phyloP scores from a whole-genome alignment of 1,140 invertebrate species.

The Drosophila gunungcola region DNA sequence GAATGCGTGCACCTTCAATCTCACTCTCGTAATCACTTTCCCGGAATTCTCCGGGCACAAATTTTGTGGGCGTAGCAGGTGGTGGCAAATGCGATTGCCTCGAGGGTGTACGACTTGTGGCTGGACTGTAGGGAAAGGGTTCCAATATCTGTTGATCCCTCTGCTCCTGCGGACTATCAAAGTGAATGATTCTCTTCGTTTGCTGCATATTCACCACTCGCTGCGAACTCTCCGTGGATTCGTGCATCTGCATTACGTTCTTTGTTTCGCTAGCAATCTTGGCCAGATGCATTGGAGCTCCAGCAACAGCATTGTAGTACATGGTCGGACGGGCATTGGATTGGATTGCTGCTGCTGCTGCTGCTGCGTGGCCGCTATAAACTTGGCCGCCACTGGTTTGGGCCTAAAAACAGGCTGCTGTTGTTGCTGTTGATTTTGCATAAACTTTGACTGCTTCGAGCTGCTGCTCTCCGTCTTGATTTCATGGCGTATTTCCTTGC shows the following conservation, averaged over 20 bases:
- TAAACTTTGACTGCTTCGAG: slow-evolving; percentile 58
- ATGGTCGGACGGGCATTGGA: slow-evolving; percentile 70
- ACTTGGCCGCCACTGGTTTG: slow-evolving; percentile 85
- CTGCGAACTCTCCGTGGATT: slow-evolving; percentile 88
- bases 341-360: slow-evolving; percentile 80
- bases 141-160: slow-evolving; percentile 76
- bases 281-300: slow-evolving; percentile 86
- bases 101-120: slow-evolving; percentile 71
- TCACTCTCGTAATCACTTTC: slow-evolving; percentile 91
- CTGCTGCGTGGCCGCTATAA: slow-evolving; percentile 85
- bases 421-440: slow-evolving; percentile 69
- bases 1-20: slow-evolving; percentile 87
- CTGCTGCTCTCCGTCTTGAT: slow-evolving; percentile 66
- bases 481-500: slow-evolving; percentile 85
- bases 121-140: slow-evolving; percentile 85
- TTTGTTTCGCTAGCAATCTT: slow-evolving; percentile 88
- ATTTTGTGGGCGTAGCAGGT: slow-evolving; percentile 88
- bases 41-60: slow-evolving; percentile 88
- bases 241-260: slow-evolving; percentile 89
- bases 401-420: slow-evolving; percentile 85
- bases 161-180: slow-evolving; percentile 85
- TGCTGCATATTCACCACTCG: slow-evolving; percentile 89
- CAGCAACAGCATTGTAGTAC: slow-evolving; percentile 86
- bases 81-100: slow-evolving; percentile 83
- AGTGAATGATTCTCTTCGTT: slow-evolving; percentile 89